A percentile compares a stretch with the other conserved stretches of the same genome.
Evolutionary conservation across 1,140 invertebrate genomes (phyloP).

Genomic region (Drosophila oshimai): DNA sequence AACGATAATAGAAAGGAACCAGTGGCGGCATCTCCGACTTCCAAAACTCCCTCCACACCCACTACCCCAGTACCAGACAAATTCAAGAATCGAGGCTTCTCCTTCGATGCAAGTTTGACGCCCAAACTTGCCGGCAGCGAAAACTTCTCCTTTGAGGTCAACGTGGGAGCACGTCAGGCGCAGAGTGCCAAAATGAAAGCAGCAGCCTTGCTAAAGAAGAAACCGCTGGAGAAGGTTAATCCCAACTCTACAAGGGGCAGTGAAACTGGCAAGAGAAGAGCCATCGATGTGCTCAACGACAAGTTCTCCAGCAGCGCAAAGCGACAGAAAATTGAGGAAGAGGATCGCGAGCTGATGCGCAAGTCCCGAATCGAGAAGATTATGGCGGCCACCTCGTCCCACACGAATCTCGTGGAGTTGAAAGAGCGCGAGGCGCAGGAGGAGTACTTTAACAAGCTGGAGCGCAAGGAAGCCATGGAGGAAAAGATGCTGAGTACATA

Average conservation of each 20-base stretch:
- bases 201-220: constrained; percentile 84
- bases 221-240: constrained; percentile 87
- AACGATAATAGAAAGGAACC: neutral
- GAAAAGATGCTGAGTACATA: constrained; percentile 95
- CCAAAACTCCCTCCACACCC: constrained; percentile 6
- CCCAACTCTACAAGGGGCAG: constrained; percentile 86
- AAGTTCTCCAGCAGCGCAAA: constrained; percentile 83
- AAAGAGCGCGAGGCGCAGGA: constrained; percentile 90
- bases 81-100: constrained; percentile 71
- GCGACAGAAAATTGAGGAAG: constrained; percentile 83
- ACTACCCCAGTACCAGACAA: constrained; percentile 64
- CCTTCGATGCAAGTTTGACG: constrained; percentile 50
- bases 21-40: neutral
- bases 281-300: constrained; percentile 83
- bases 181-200: constrained; percentile 87
- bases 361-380: constrained; percentile 90
- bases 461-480: constrained; percentile 95
- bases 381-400: constrained; percentile 90
- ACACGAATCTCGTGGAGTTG: constrained; percentile 89
- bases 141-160: constrained; percentile 86
- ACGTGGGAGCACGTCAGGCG: constrained; percentile 84
- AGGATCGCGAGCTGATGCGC: constrained; percentile 83
- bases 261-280: constrained; percentile 84
- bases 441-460: constrained; percentile 94
- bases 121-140: constrained; percentile 59